Percentiles rank a stretch among this genome's conserved stretches.
Conservation (phyloP, 2,888 invertebrate species). For the Calephelis perditalis region DNA sequence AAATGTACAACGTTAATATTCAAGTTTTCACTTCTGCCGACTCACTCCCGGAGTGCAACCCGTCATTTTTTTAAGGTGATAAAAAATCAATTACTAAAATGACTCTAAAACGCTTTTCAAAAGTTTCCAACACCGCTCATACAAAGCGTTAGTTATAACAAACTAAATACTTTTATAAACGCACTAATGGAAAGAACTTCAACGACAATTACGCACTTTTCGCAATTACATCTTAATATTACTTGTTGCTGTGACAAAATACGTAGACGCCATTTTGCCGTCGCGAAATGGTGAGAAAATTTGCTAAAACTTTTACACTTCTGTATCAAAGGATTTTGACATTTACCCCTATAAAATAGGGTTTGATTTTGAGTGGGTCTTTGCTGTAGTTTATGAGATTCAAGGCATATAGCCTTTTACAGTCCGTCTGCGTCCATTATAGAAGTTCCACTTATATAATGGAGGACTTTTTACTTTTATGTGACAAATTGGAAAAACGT, state of each 20-base stretch:
- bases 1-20: no score
- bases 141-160: no score
- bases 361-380: constrained; percentile 32
- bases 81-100: no score
- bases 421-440: constrained; percentile 56
- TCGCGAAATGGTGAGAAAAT: constrained; percentile 60
- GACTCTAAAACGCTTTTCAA: no score
- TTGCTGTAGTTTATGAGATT: constrained; percentile 52
- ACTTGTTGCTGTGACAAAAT: constrained; percentile 67
- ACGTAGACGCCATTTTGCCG: constrained; percentile 71
- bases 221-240: constrained; percentile 65
- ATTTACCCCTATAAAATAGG: constrained; percentile 37
- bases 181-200: neutral
- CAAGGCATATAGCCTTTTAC: constrained; percentile 66
- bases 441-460: constrained; percentile 64
- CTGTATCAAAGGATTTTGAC: constrained; percentile 36
- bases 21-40: no score
- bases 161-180: no score
- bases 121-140: no score
- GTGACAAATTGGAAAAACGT: constrained; percentile 12
- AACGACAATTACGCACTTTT: constrained; percentile 11
- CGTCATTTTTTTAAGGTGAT: no score
- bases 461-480: constrained; percentile 35
- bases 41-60: no score
- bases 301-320: constrained; percentile 43